These are phyloP conservation scores for Camponotus vicinus DNA, from an alignment of 1,140 invertebrate species.

Conservation along the genomic window DNA sequence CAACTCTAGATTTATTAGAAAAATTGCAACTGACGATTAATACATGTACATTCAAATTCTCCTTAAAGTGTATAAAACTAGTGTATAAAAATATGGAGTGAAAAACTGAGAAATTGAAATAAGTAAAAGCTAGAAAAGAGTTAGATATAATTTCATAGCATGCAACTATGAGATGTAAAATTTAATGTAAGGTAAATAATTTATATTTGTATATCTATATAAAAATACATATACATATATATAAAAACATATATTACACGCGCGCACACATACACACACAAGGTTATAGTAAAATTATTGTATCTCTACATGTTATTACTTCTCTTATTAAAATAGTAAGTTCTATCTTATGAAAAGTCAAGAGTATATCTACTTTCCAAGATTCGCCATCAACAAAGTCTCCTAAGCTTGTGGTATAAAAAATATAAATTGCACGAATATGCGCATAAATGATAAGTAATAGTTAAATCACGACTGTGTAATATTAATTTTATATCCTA, in stretches of 20 bases:
- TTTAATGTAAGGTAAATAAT: slow-evolving; percentile 72
- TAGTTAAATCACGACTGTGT: background rate
- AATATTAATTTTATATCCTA: background rate
- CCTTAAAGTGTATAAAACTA: slow-evolving; percentile 52
- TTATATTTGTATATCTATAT: slow-evolving; percentile 75
- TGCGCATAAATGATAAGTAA: background rate
- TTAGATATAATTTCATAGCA: slow-evolving; percentile 42
- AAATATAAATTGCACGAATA: background rate
- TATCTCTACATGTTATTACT: slow-evolving; percentile 46
- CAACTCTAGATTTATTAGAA: slow-evolving; percentile 1
- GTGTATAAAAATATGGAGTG: slow-evolving; percentile 45
- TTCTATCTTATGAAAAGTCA: slow-evolving; percentile 32
- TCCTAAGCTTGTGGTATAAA: background rate
- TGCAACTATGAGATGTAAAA: slow-evolving; percentile 23
- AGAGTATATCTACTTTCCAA: slow-evolving; percentile 36
- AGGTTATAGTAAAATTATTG: slow-evolving; percentile 57
- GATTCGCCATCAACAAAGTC: slow-evolving; percentile 20
- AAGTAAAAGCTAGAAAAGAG: slow-evolving; percentile 47
- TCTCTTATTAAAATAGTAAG: slow-evolving; percentile 54
- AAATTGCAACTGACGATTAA: slow-evolving; percentile 1
- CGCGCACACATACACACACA: slow-evolving; percentile 32
- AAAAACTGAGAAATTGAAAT: background rate
- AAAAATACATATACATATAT: slow-evolving; percentile 44
- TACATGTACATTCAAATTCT: slow-evolving; percentile 29
- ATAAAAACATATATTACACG: slow-evolving; percentile 16